Base-by-base conservation (phyloP, 2,797 vertebrate species). In the Psittacula echo region DNA sequence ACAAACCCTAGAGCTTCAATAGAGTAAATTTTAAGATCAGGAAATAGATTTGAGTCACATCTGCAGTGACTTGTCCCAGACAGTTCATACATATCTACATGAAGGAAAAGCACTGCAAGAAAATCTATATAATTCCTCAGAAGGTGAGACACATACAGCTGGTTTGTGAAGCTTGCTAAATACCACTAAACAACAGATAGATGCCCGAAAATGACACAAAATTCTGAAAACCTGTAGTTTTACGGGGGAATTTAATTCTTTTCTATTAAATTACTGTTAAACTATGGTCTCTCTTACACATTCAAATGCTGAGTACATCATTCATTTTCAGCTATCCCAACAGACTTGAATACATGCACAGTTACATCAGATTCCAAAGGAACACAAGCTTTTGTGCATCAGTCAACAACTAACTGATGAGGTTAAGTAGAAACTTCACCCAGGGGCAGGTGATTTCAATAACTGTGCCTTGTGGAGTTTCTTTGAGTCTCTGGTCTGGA, bases 361-460 rank as follows among this genome's bases (percentile, higher is more conserved):
- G 83, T 66, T 37, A 76, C 70, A 78, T 82, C 84, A 87, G 76
- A 47, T 79, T 87, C 81, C 62, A 68, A 62, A 66, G 85, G 76
- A 90, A 54, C 53, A 68, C 22, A 50, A 54, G 79, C 78, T 87
- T 92, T 83, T 66, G 72, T 65, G 45, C 78, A 78, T 89, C 94
- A 89, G 68, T 95, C 94, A 94, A 80, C 85, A 93, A 32, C 65
- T 34, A 88, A 86, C 39, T 42, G 70, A 90, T 56, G 76, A 90
- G 87, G 87, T 65, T 84, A 89, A 95, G 93, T 48, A 94, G 70
- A 79, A 93, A 64, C 54, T 64, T 88, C 84, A 70, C 73, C 62
- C 87, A 64, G 64, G 70, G 79, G 79, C 70, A 81, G 51, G 44
- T 0, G 1, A 60, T 62, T 91, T 84, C 85, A 92, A 23, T 42